Evolutionary conservation across 2,797 vertebrate species (phyloP), one percentile per base, ranked within the genome.

Genomic region (Enteromius unitaeniatus): DNA sequence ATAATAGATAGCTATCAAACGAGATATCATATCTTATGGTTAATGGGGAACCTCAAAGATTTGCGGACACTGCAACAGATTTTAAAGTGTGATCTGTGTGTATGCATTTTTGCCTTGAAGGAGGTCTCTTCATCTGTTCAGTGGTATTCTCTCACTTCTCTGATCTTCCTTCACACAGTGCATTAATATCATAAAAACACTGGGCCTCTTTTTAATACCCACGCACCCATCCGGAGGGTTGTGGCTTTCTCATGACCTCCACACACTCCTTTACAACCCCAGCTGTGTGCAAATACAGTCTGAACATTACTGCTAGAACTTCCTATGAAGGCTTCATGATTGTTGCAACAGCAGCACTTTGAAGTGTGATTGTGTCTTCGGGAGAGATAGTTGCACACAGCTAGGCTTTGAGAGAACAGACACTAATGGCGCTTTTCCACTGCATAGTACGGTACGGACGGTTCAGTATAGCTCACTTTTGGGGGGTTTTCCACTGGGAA

Each of bases 221-320:
- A 65, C 2, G 34, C 40, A 76, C 42, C 28, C 23, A 40, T 76
- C 23, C 19, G 3, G 26, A 70, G 64, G 70, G 81, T 68, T 78
- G 67, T 47, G 74, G 45, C 58, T 80, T 81, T 86, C 85, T 84
- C 85, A 86, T 78, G 81, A 87, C 85, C 79, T 79, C 78, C 82
- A 84, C 45, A 75, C 78, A 75, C 78, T 82, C 68, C 79, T 83
- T 51, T 74, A 34, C 13, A 17, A 19, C 40, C 49, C 73, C 78
- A 81, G 81, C 69, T 74, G 83, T 40, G 55, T 55, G 55, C 65
- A n/a, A 75, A 76, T 84, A 75, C 72, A 62, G 72, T 73, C 47
- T 73, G 72, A 86, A 70, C 45, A 70, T 79, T 31, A 75, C 31
- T 79, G 23, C 67, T 60, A 80, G 73, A 84, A 75, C 34, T 13